Conservation (phyloP, 2,797 vertebrate genomes). For the Lates japonicus region DNA sequence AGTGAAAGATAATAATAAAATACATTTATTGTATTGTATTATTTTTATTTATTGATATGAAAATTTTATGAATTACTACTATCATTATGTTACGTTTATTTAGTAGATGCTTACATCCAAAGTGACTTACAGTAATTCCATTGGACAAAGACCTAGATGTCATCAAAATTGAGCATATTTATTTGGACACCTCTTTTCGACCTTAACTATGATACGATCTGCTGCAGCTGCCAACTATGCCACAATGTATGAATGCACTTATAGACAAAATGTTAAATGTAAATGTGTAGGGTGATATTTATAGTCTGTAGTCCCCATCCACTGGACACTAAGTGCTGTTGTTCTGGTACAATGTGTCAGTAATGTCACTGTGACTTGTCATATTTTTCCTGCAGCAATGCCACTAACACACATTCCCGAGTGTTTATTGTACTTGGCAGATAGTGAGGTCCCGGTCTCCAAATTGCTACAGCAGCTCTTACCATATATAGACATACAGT, state of each 20-base stretch:
- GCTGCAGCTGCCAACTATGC: not conserved
- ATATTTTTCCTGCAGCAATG: conserved; percentile 63
- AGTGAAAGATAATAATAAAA: not conserved
- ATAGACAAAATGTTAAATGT: conserved; percentile 22
- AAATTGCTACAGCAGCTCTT: conserved; percentile 61
- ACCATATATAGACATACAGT: conserved; percentile 43
- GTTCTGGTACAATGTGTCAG: conserved; percentile 52
- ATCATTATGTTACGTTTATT: not conserved
- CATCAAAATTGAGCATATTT: not conserved
- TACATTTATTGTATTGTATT: not conserved
- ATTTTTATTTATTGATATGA: not conserved
- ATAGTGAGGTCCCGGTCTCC: conserved; percentile 41
- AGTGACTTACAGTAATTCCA: not conserved
- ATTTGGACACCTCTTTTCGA: not conserved
- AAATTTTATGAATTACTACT: not conserved
- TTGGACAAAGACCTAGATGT: not conserved
- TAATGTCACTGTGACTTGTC: conserved; percentile 52
- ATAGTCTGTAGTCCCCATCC: conserved; percentile 35
- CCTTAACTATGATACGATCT: not conserved
- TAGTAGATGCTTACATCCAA: not conserved
- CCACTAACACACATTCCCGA: conserved; percentile 47
- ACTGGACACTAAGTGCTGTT: conserved; percentile 46
- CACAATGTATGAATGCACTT: not conserved
- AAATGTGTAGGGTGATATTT: conserved; percentile 46
- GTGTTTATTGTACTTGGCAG: conserved; percentile 71